Evolutionary conservation across 2,888 invertebrate genomes (phyloP).

Genomic region (Nysson spinosus): DNA sequence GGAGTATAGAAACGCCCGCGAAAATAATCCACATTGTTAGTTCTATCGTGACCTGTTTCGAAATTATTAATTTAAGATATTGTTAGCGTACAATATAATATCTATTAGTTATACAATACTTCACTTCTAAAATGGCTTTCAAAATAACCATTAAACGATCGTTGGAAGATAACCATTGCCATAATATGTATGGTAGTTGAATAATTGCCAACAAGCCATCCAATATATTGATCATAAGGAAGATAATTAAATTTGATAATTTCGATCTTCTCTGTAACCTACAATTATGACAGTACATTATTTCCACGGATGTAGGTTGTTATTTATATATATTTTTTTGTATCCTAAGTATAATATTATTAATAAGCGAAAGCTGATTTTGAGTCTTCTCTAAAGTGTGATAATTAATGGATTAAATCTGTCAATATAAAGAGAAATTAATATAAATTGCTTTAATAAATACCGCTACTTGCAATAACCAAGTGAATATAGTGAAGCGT

Average conservation of each 20-base stretch:
- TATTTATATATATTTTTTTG: not conserved
- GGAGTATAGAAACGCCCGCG: slow-evolving; percentile 63
- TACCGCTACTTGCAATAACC: no score
- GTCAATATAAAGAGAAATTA: no score
- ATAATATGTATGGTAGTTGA: slow-evolving; percentile 37
- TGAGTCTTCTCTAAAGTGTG: no score
- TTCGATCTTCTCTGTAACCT: not conserved
- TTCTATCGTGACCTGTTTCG: slow-evolving; percentile 62
- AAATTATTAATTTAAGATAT: not conserved
- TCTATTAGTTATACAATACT: not conserved
- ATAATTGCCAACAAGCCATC: slow-evolving; percentile 30
- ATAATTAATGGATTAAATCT: no score
- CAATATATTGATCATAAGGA: slow-evolving; percentile 22
- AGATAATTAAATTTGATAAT: slow-evolving; percentile 1
- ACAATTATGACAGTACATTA: not conserved
- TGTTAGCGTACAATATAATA: not conserved
- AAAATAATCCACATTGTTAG: slow-evolving; percentile 62
- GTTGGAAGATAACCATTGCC: slow-evolving; percentile 56
- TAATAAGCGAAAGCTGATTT: no score
- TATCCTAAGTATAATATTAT: no score
- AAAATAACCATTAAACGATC: slow-evolving; percentile 54
- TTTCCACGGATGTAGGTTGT: not conserved
- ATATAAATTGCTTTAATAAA: no score
- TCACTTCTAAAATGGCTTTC: slow-evolving; percentile 59
- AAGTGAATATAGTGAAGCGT: no score